A percentile compares a stretch with the other conserved stretches of the same genome.
Evolutionary conservation across 2,113 vertebrate genomes (phyloP).

Genomic region (Origma solitaria): DNA sequence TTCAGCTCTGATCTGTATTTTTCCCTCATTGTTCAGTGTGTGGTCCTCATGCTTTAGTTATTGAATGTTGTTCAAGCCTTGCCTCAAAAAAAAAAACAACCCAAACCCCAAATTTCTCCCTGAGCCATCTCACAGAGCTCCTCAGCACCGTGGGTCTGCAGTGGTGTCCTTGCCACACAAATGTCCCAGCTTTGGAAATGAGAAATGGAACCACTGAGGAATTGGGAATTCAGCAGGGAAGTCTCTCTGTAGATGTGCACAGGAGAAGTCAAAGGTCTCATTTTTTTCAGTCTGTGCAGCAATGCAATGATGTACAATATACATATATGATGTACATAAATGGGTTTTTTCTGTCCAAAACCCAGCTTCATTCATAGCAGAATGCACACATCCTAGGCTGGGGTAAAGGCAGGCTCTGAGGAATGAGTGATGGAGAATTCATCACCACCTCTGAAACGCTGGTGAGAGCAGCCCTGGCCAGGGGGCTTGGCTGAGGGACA

Average conservation of each 20-base stretch:
- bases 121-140: background rate
- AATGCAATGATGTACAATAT: rapidly evolving
- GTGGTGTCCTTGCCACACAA: background rate
- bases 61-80: background rate
- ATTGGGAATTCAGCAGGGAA: background rate
- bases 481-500: background rate
- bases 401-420: background rate
- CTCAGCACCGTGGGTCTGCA: background rate
- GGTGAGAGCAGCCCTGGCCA: background rate
- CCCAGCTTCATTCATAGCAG: background rate
- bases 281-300: background rate
- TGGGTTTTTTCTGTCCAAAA: background rate
- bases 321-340: rapidly evolving
- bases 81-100: background rate
- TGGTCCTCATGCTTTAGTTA: background rate
- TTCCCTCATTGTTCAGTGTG: background rate
- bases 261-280: rapidly evolving
- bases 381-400: background rate
- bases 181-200: background rate
- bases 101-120: background rate
- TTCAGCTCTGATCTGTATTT: background rate
- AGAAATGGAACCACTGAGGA: background rate
- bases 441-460: background rate
- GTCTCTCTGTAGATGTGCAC: background rate
- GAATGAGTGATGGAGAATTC: background rate